Evolutionary conservation across 2,797 vertebrate species (phyloP).

Genomic region (Gouania willdenowi): DNA sequence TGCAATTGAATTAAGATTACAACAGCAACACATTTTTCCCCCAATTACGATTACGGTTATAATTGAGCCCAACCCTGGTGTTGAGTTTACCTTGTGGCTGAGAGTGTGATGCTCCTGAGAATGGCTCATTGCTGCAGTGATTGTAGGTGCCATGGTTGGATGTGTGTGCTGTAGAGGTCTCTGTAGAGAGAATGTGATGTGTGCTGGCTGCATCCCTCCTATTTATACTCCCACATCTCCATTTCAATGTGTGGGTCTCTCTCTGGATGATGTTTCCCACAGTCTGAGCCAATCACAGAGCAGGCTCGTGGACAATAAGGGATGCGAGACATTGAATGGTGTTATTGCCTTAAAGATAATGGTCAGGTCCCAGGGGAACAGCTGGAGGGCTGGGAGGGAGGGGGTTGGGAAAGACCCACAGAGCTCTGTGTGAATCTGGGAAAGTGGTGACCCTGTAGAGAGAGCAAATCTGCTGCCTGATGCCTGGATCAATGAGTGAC

Average conservation of each 20-base stretch:
- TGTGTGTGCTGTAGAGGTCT: constrained; percentile 54
- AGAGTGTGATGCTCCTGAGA: constrained; percentile 56
- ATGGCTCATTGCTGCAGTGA: constrained; percentile 43
- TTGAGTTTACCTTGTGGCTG: constrained; percentile 63
- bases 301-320: too few species aligned
- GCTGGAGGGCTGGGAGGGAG: constrained; percentile 27
- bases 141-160: constrained; percentile 67
- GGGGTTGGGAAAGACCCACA: constrained; percentile 7
- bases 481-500: constrained; percentile 39
- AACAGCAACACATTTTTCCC: too few species aligned
- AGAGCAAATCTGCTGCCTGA: constrained; percentile 37
- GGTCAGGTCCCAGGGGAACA: constrained; percentile 41
- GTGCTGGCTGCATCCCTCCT: constrained; percentile 53
- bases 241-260: constrained; percentile 81
- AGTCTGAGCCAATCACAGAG: too few species aligned
- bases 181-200: constrained; percentile 58
- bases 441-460: constrained; percentile 36
- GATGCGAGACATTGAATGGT: too few species aligned
- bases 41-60: too few species aligned
- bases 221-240: constrained; percentile 78
- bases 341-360: too few species aligned
- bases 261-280: constrained; percentile 81
- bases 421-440: constrained; percentile 11
- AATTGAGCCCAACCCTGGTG: not conserved
- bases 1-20: too few species aligned